Evolutionary conservation across 2,797 vertebrate genomes (phyloP).

Genomic region (Thunnus albacares): DNA sequence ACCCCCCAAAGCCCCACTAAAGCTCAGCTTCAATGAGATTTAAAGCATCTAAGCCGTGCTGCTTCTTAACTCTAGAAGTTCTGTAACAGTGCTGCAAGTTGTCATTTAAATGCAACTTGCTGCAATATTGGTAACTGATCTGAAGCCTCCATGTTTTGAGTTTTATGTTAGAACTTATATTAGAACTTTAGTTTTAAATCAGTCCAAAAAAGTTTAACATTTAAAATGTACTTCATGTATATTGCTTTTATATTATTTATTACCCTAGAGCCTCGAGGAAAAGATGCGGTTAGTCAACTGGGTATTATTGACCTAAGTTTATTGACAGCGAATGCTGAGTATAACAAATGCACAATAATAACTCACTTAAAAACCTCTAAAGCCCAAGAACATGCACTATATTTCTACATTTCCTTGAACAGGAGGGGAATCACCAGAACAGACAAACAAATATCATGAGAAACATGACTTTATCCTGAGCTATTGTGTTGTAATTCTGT

Average conservation of each 20-base stretch:
- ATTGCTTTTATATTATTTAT: background rate
- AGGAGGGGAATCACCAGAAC: too few species aligned
- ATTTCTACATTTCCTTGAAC: too few species aligned
- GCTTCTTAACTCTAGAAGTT: conserved; percentile 5
- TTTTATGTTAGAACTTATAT: background rate
- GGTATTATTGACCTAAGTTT: background rate
- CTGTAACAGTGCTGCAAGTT: background rate
- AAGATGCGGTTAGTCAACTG: background rate
- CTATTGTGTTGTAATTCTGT: background rate
- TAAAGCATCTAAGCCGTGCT: conserved; percentile 28
- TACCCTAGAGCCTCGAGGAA: background rate
- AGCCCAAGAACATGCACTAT: too few species aligned
- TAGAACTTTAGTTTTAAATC: background rate
- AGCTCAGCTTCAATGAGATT: conserved; percentile 45
- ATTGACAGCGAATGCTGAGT: too few species aligned
- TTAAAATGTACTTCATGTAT: background rate
- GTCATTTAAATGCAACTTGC: background rate
- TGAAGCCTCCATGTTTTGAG: background rate
- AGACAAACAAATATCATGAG: too few species aligned
- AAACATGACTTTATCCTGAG: background rate
- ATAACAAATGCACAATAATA: background rate
- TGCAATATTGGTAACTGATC: background rate
- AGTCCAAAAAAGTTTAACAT: background rate
- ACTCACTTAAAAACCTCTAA: background rate
- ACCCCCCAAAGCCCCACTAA: conserved; percentile 24